Evolutionary conservation across 2,797 vertebrate genomes (phyloP), one percentile per base, ranked within the genome.

Genomic region (Tauraco hartlaubi): DNA sequence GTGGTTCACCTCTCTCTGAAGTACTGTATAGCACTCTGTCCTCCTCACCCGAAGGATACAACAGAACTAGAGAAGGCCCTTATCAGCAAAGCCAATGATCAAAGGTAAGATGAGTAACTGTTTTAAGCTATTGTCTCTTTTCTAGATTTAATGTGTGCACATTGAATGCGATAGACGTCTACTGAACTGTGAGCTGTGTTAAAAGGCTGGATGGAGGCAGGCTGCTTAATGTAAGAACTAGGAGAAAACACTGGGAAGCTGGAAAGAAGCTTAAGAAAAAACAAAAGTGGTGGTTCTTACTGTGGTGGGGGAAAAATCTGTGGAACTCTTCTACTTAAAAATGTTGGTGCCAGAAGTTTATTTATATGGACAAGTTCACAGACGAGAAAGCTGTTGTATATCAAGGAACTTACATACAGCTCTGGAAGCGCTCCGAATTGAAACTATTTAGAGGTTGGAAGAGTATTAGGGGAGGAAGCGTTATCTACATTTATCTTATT

Each of bases 91-190:
- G 52, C 26, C 58, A 43, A 29, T 29, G 41, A 51, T 17, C 10
- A 54, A 51, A 90, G 63, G 51, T 75, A 71, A 77, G 64, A 48
- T 20, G 23, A 94, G 1, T 8, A 61, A 49, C 29, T 43, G 17
- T 18, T 18, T 59, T 13, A 62, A 72, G 23, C 23, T 41, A 12
- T 35, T 22, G 10, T 25, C 5, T 49, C 31, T 75, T 48, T 83
- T 35, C 22, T 43, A 29, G 22, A 73, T 29, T 43, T 17, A 9
- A 35, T 13, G 4, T 31, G 41, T 23, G 14, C 28, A 16, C 21
- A 37, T 0, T 26, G 28, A 44, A 31, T 21, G 37, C 5, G 41
- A 2, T 0, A 25, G 37, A 33, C 6, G 22, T 28, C 20, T 76
- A 12, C 29, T 51, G 15, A 58, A 4, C 8, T 28, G 33, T 3